Percentiles rank a stretch among this genome's conserved stretches.
phyloP scores from a whole-genome alignment of 1,140 invertebrate genomes.

The Belonocnema kinseyi region DNA sequence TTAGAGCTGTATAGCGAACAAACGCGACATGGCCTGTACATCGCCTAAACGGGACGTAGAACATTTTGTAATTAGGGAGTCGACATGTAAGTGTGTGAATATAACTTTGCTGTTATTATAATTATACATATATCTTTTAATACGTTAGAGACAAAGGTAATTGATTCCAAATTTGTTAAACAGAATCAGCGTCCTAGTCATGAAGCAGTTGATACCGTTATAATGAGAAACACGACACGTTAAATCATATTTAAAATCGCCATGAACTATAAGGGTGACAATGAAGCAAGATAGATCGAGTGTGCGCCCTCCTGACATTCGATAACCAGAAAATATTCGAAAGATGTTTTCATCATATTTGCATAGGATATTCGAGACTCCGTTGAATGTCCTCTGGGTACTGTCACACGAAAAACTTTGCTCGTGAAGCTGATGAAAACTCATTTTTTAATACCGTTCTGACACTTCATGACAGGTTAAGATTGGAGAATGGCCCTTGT shows the following conservation, averaged over 20 bases:
- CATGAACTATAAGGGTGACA: slow-evolving; percentile 6
- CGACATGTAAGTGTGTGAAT: no score
- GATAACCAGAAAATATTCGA: slow-evolving; percentile 25
- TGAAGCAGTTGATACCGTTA: slow-evolving; percentile 1
- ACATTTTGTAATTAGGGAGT: no score
- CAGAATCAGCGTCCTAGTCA: background rate
- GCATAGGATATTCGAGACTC: slow-evolving; percentile 19
- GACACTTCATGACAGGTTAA: background rate
- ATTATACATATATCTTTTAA: no score
- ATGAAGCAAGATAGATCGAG: slow-evolving; percentile 13
- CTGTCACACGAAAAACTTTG: background rate
- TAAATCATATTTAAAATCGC: slow-evolving; percentile 11
- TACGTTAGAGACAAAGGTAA: no score
- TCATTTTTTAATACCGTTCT: background rate
- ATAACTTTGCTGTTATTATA: no score
- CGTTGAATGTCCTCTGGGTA: slow-evolving; percentile 1
- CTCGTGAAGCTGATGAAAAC: background rate
- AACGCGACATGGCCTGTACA: no score
- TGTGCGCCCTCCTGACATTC: background rate
- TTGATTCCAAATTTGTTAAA: background rate
- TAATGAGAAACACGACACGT: slow-evolving; percentile 10
- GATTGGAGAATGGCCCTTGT: slow-evolving; percentile 9
- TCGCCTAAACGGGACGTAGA: no score
- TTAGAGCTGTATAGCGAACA: no score
- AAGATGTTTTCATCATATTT: slow-evolving; percentile 1